Percentiles rank a stretch among this genome's conserved stretches.
These are phyloP conservation scores for Halichondria panicea DNA, from an alignment of 37 sponge, comb jelly and placozoan species.

Conservation along the genomic window DNA sequence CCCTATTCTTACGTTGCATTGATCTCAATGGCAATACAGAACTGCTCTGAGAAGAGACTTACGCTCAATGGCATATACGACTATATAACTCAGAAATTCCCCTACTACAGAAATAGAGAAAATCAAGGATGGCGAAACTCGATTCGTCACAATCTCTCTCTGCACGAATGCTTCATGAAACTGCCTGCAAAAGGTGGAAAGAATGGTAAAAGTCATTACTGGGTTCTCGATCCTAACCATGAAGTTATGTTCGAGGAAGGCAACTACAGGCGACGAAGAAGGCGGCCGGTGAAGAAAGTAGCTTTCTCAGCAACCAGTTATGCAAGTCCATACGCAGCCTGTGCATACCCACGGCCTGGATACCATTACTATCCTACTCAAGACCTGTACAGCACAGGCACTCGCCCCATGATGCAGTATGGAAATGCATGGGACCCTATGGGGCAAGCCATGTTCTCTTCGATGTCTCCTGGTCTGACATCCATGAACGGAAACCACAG, in stretches of 20 bases:
- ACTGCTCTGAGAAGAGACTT: constrained; percentile 74
- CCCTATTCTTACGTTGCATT: constrained; percentile 94
- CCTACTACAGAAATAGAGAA: constrained; percentile 88
- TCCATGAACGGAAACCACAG: constrained; percentile 53
- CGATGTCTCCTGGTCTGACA: constrained; percentile 12
- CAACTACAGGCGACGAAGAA: constrained; percentile 80
- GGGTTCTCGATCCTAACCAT: constrained; percentile 85
- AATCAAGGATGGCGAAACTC: constrained; percentile 98
- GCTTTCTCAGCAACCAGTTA: constrained; percentile 22
- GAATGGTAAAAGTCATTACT: constrained; percentile 92
- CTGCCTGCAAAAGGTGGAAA: constrained; percentile 84
- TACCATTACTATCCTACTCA: constrained; percentile 12
- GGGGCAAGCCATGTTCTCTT: not conserved
- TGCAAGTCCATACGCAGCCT: not conserved
- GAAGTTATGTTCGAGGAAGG: constrained; percentile 93
- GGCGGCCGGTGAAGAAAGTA: constrained; percentile 79
- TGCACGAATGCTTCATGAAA: constrained; percentile 96
- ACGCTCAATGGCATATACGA: constrained; percentile 94
- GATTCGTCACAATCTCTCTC: constrained; percentile 92
- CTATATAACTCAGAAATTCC: constrained; percentile 89
- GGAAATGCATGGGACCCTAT: constrained; percentile 15
- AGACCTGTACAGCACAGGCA: not conserved
- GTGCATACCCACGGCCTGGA: not conserved
- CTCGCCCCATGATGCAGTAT: constrained; percentile 11
- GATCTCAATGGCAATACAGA: constrained; percentile 93